Evolutionary conservation across 1,140 invertebrate genomes (phyloP).

Genomic region (Diachasmimorpha longicaudata): DNA sequence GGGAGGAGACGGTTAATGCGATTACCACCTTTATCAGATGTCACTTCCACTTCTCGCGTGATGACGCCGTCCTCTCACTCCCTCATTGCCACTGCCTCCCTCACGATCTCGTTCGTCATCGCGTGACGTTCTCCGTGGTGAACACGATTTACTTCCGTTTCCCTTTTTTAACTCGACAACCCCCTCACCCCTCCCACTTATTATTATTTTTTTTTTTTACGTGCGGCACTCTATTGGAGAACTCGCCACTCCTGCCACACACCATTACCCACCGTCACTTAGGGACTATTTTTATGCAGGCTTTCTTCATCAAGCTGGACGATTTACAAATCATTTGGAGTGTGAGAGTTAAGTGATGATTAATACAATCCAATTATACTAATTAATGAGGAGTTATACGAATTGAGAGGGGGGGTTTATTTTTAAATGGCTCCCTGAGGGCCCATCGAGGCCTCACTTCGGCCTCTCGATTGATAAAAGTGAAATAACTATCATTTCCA

Average conservation of each 20-base stretch:
- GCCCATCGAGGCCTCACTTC: too few species aligned
- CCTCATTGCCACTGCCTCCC: not conserved
- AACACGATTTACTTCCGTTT: constrained; percentile 60
- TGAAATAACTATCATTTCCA: too few species aligned
- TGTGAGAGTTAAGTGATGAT: not conserved
- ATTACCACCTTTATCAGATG: constrained; percentile 62
- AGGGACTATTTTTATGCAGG: constrained; percentile 20
- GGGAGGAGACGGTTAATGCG: constrained; percentile 46
- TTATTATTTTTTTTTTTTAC: constrained; percentile 29
- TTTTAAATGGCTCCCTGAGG: too few species aligned
- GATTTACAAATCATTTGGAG: not conserved
- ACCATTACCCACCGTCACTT: constrained; percentile 2
- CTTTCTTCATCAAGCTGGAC: not conserved
- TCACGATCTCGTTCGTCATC: constrained; percentile 57
- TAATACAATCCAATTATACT: too few species aligned
- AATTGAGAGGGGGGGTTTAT: too few species aligned
- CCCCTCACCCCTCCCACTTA: constrained; percentile 23
- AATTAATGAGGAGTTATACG: too few species aligned
- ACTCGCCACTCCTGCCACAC: not conserved
- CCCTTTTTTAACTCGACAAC: constrained; percentile 34
- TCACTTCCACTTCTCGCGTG: constrained; percentile 50
- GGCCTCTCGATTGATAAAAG: too few species aligned
- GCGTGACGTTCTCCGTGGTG: constrained; percentile 55
- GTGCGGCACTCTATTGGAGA: constrained; percentile 21
- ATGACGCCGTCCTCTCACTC: constrained; percentile 15